Percentiles rank a stretch among this genome's conserved stretches.
These are phyloP conservation scores for Aromia moschata DNA, from an alignment of 2,888 invertebrate genomes.

Conservation along the genomic window DNA sequence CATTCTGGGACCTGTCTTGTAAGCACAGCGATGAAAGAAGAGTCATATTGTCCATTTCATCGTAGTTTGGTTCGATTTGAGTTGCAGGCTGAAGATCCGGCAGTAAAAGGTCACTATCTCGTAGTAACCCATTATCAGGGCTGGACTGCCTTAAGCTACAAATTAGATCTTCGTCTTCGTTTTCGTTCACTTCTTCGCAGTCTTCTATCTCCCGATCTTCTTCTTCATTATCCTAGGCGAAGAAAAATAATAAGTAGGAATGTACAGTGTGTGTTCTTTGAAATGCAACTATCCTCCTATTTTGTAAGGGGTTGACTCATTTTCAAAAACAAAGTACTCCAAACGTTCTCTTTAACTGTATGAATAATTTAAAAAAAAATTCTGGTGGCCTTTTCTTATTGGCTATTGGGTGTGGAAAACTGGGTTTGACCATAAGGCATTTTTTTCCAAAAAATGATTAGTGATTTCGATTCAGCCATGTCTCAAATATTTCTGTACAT, in stretches of 20 bases:
- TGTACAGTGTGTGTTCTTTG: no score
- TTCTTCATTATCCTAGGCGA: slow-evolving; percentile 64
- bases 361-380: no score
- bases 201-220: slow-evolving; percentile 65
- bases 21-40: slow-evolving; percentile 58
- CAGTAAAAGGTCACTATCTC: slow-evolving; percentile 38
- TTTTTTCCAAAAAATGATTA: no score
- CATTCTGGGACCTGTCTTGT: slow-evolving; percentile 45
- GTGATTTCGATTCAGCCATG: no score
- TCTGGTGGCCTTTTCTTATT: no score
- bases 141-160: slow-evolving; percentile 24
- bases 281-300: no score
- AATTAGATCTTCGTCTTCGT: slow-evolving; percentile 33
- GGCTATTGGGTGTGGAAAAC: no score
- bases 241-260: slow-evolving; percentile 11
- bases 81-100: slow-evolving; percentile 35
- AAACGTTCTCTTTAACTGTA: no score
- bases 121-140: slow-evolving; percentile 1
- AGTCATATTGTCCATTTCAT: slow-evolving; percentile 61
- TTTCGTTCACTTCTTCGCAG: slow-evolving; percentile 58
- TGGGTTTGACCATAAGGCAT: no score
- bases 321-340: no score
- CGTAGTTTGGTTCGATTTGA: slow-evolving; percentile 59
- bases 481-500: no score
- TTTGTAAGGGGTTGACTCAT: no score